Evolutionary conservation across 2,888 invertebrate genomes (phyloP), one percentile per base, ranked within the genome.

Genomic region (Druceiella hillmani): DNA sequence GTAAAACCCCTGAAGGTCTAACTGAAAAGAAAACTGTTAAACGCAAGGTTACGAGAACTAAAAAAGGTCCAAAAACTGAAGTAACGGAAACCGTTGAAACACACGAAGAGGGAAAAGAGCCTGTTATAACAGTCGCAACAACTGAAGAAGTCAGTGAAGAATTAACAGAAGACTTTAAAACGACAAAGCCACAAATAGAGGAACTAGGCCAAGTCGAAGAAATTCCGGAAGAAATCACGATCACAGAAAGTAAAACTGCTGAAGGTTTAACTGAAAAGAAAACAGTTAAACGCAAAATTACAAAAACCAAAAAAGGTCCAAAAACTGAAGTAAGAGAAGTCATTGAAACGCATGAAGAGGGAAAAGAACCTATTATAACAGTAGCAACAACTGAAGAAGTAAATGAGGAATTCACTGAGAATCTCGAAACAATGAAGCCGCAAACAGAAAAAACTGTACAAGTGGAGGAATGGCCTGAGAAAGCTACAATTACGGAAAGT

Each of bases 321-420:
- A 54, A 55, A 46, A 44, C 55, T 17, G 55, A 62, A 41, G 49
- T 55, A 9, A 60, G 57, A 1, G 53, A 57, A 50, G 55, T 59
- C 35, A 48, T 56, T 10, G 55, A 52, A 17, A 51, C 59, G 13
- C 54, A 54, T 49, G 63, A 68, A 52, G 67, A 63, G 49, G 66
- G 62, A 27, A 61, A 64, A 40, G 49, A 54, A 31, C 70, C 72
- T 0, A 51, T 61, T 35, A 66, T 61, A 2, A 64, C n/a, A n/a
- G n/a, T n/a, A n/a, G n/a, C 58, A 2, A 51, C 60, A 1, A 52
- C 55, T 4, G 39, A 47, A 6, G 43, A 44, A 33, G 46, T 45
- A 41, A 46, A 29, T 46, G 48, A 49, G 15, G 15, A 34, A 29
- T 40, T 43, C 4, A 41, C 45, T 13, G 3, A 44, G 31, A 9